Evolutionary conservation across 2,888 invertebrate species (phyloP).

Genomic region (Drosophila limbata): DNA sequence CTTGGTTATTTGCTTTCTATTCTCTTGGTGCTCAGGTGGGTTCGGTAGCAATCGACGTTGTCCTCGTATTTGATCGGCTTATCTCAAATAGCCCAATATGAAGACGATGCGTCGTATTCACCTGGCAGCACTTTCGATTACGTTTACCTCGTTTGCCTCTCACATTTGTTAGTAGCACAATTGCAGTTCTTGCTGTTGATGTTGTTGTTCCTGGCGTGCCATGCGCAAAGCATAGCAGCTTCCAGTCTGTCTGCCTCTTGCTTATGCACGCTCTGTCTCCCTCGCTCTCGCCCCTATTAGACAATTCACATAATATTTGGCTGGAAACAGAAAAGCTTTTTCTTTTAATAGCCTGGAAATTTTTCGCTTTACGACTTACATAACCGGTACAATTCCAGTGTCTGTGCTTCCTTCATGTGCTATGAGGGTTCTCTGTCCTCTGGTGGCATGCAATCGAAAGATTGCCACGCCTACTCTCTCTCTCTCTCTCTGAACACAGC

Average conservation of each 20-base stretch:
- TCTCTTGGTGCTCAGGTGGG: constrained; percentile 33
- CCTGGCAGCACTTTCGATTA: constrained; percentile 53
- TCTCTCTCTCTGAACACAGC: constrained; percentile 18
- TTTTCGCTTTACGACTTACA: constrained; percentile 75
- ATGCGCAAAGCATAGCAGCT: constrained; percentile 52
- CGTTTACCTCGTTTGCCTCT: constrained; percentile 19
- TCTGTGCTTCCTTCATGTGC: constrained; percentile 29
- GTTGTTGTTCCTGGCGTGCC: constrained; percentile 14
- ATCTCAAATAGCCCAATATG: constrained; percentile 20
- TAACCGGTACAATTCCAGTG: constrained; percentile 72
- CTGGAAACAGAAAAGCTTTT: constrained; percentile 67
- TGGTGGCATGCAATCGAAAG: constrained; percentile 50
- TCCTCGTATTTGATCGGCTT: constrained; percentile 52
- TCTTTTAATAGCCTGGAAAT: constrained; percentile 63
- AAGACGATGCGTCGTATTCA: constrained; percentile 20
- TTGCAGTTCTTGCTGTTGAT: constrained; percentile 6
- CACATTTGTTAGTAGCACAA: constrained; percentile 15
- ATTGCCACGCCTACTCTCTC: constrained; percentile 56
- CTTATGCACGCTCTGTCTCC: constrained; percentile 26
- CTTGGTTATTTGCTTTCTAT: constrained; percentile 13
- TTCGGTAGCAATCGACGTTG: constrained; percentile 17
- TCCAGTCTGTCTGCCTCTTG: constrained; percentile 32
- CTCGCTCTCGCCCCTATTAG: constrained; percentile 15
- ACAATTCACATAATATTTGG: constrained; percentile 6
- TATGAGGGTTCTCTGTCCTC: constrained; percentile 19